Evolutionary conservation across 2,113 vertebrate genomes (phyloP), one percentile per base, ranked within the genome.

Genomic region (Ondatra zibethicus): DNA sequence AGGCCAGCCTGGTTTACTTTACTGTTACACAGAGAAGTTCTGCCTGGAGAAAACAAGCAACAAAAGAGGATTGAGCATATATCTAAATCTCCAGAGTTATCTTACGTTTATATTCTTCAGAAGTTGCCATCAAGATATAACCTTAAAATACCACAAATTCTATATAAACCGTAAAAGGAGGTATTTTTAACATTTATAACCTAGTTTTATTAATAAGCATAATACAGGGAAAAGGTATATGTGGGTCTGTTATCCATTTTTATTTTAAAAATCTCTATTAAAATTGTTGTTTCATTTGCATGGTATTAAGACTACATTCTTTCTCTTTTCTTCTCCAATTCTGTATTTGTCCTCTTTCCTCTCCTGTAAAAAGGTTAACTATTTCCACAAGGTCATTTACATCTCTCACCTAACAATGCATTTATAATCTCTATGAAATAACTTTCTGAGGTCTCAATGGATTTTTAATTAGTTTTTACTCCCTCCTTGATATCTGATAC

Each of bases 121-220:
- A 91, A 82, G 16, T 78, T 7, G 78, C 52, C 92, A 73, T 92
- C 47, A 72, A 84, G 84, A 88, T 45, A 31, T 76, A 65, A 95
- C 36, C n/a, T 70, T 47, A 63, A 87, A 87, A 55, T 11, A 73
- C 63, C 68, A 52, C 21, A 75, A 81, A 3, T 0, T 86, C 47
- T 14, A 86, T 16, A 27, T 55, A 65, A 77, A 39, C 58, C 21
- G 5, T 21, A 84, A 91, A 55, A 61, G 3, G 25, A 85, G 33
- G 7, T 58, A 50, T 81, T 61, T 8, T 86, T 1, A 42, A 29
- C 14, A 19, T 13, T 55, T 88, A 81, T 68, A 81, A 55, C 13
- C 39, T 11, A 8, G 19, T 88, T 94, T 12, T 73, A 2, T 68
- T 86, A 17, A 47, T 65, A 66, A 89, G 13, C 23, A 45, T 63